These are phyloP conservation scores for Myotis davidii DNA, from an alignment of 2,113 vertebrate species.

Conservation along the genomic window DNA sequence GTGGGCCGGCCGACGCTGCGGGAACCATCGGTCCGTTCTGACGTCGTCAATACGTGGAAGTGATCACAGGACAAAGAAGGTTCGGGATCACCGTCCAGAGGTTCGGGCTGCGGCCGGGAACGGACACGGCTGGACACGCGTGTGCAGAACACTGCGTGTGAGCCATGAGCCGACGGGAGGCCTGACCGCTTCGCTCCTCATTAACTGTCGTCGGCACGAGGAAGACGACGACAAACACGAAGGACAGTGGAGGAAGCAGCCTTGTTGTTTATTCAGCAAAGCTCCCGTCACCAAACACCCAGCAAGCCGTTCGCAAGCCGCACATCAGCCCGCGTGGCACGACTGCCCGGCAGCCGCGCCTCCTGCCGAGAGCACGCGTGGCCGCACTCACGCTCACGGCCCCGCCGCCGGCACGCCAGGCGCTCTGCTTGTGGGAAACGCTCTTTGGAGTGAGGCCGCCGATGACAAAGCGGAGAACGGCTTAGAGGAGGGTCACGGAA, in stretches of 20 bases:
- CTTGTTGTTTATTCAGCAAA: slow-evolving; percentile 51
- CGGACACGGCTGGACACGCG: neutral
- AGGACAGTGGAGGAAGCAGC: neutral
- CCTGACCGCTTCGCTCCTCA: neutral
- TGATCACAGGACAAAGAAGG: neutral
- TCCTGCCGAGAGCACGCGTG: neutral
- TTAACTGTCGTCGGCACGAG: neutral
- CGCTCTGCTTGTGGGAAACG: neutral
- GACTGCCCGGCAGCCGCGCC: neutral
- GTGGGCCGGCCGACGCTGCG: neutral
- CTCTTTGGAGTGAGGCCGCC: accelerated
- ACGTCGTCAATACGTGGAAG: slow-evolving; percentile 35
- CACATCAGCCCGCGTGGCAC: neutral
- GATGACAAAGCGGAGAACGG: accelerated
- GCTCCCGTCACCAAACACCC: neutral
- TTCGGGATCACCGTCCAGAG: neutral
- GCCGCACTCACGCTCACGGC: too few species aligned
- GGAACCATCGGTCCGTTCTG: neutral
- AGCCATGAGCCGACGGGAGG: too few species aligned
- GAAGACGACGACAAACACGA: neutral
- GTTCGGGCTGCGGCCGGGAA: slow-evolving; percentile 15
- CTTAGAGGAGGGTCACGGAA: accelerated
- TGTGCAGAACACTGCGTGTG: neutral
- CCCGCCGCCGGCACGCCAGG: too few species aligned
- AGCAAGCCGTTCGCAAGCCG: accelerated